Evolutionary conservation across 2,797 vertebrate genomes (phyloP), one percentile per base, ranked within the genome.

Genomic region (Urophycis tenuis): DNA sequence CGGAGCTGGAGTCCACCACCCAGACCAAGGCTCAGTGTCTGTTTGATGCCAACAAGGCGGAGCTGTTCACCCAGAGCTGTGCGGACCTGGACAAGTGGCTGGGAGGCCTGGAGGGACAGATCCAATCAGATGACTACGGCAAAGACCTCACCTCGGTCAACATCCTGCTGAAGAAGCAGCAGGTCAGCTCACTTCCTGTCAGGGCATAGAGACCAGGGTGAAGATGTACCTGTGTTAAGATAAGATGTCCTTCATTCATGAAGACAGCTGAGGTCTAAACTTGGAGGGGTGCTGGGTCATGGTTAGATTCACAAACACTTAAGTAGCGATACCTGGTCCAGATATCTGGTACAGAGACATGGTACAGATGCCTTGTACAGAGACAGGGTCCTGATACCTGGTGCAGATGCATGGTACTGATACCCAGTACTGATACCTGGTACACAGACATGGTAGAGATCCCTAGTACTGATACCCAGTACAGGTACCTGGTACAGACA

Each of bases 71-170:
- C 0, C 97, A 99, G 92, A 99, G 97, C 92, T 99, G 97, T 77
- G 95, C 96, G 19, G 96, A 99, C 85, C 90, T 99, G 49, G 97
- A 97, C 91, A 98, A 98, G 87, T 99, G 97, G 97, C 92, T 99
- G 78, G 92, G 86, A 0, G 90, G 94, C 74, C 86, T 99, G 87
- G 96, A 98, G 69, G 94, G 92, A 1, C 97, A 99, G 88, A 95
- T 99, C 84, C 95, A 95, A 74, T 99, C 97, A 0, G 97, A 99
- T 0, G 97, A 99, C 89, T 99, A 96, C 0, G 97, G 97, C 80
- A 99, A 99, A 86, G 97, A 99, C 82, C 95, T 99, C 74, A 99
- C 97, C 85, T 99, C 97, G 0, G 97, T 99, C 88, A 99, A 95
- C 92, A 99, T 98, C 89, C 92, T 99, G 80, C 92, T 99, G 75